Percentiles rank a stretch among this genome's conserved stretches.
Evolutionary conservation across 2,113 vertebrate genomes (phyloP).

Genomic region (Camelus bactrianus): DNA sequence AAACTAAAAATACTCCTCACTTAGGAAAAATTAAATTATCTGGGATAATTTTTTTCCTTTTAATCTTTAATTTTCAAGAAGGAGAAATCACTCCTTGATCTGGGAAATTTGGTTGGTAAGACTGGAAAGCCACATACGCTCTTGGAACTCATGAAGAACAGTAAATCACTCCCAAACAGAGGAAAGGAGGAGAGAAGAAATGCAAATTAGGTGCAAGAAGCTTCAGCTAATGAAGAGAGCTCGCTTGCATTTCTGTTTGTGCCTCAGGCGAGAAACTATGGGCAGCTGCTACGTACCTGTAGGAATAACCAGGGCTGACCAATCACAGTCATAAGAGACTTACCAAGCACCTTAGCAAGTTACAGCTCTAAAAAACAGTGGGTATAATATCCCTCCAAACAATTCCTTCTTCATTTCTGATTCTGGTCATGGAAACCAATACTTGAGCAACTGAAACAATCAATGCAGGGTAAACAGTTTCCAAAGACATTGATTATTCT

Average conservation of each 20-base stretch:
- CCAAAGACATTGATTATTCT: not conserved
- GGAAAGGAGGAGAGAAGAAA: not conserved
- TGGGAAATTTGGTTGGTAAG: slow-evolving; percentile 4
- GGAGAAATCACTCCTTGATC: not conserved
- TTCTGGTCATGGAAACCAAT: not conserved
- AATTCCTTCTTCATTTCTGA: not conserved
- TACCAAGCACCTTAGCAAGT: not conserved
- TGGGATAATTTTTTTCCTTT: not conserved
- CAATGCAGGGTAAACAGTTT: not conserved
- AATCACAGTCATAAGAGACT: not conserved
- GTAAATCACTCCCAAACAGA: slow-evolving; percentile 7
- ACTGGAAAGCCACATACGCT: not conserved
- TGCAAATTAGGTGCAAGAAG: not conserved
- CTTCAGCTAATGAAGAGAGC: not conserved
- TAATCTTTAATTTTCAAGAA: not conserved
- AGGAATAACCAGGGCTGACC: not conserved
- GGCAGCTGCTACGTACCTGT: not conserved
- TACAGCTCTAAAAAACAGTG: not conserved
- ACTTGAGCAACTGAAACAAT: not conserved
- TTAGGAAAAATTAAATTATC: slow-evolving; percentile 13
- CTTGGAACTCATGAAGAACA: slow-evolving; percentile 32
- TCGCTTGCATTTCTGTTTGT: not conserved
- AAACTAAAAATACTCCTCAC: not conserved
- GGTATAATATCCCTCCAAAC: not conserved
- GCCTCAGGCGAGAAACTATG: not conserved